Evolutionary conservation across 1,140 invertebrate species (phyloP).

Genomic region (Cydia fagiglandana): DNA sequence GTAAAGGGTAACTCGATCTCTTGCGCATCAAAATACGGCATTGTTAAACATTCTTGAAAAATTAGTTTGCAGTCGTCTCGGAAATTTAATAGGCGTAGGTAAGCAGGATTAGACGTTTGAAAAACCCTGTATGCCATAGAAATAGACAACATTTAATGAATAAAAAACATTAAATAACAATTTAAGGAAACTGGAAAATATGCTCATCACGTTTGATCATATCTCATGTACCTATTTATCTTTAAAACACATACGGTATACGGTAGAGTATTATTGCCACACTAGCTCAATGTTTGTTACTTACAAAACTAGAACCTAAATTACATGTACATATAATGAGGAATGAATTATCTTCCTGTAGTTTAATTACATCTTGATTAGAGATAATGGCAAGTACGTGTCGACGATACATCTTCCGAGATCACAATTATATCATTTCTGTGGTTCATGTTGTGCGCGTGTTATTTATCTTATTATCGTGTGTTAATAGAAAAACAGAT

Average conservation of each 20-base stretch:
- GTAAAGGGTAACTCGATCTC: too few relatives aligned
- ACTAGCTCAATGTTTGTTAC: neutral
- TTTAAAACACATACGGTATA: neutral
- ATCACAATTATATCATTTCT: constrained; percentile 14
- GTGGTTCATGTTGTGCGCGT: neutral
- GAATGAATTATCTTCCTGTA: neutral
- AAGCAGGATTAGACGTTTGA: too few relatives aligned
- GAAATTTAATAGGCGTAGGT: too few relatives aligned
- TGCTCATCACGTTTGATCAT: neutral
- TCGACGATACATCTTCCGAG: neutral
- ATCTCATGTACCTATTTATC: neutral
- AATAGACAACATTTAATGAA: too few relatives aligned
- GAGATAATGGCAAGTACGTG: constrained; percentile 33
- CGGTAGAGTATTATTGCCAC: neutral
- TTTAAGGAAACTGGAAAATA: neutral
- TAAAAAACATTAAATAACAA: neutral
- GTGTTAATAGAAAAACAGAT: neutral
- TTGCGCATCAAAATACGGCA: too few relatives aligned
- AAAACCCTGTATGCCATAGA: too few relatives aligned
- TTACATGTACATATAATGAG: neutral
- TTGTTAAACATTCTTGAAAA: too few relatives aligned
- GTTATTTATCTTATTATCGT: neutral
- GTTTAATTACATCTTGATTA: constrained; percentile 38
- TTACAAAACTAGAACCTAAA: neutral
- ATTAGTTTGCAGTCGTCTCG: too few relatives aligned